These are phyloP conservation scores for Danio kyathit DNA, from an alignment of 2,797 vertebrate genomes.

Conservation along the genomic window DNA sequence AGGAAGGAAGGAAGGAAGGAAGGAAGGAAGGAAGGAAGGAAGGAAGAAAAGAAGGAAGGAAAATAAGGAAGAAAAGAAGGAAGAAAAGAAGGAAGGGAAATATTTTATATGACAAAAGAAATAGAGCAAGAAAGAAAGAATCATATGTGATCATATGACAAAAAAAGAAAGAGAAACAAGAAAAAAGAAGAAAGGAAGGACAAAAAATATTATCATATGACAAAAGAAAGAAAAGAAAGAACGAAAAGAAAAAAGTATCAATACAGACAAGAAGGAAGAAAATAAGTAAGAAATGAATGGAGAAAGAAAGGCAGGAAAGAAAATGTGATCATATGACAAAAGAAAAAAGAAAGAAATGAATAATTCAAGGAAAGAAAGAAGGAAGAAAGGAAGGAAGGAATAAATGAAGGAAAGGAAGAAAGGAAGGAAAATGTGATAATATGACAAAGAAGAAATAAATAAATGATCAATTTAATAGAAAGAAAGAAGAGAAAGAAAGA, in stretches of 20 bases:
- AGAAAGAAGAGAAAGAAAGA: no score
- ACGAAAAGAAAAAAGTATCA: not conserved
- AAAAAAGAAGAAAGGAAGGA: not conserved
- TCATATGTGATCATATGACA: no score
- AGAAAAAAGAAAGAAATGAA: not conserved
- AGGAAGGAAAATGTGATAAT: no score
- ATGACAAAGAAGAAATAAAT: no score
- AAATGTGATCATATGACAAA: not conserved
- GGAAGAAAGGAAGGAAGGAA: not conserved
- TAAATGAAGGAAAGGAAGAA: not conserved
- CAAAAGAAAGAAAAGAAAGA: not conserved
- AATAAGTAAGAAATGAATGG: not conserved
- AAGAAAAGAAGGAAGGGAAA: not conserved
- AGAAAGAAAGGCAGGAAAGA: not conserved
- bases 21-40: not conserved
- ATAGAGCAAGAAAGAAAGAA: no score
- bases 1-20: not conserved
- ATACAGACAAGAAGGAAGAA: no score
- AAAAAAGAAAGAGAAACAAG: not conserved
- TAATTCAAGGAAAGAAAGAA: not conserved
- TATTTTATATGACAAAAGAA: no score
- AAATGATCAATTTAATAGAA: no score
- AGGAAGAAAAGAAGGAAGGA: not conserved
- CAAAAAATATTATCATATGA: not conserved
- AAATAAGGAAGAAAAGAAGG: no score